phyloP scores from a whole-genome alignment of 2,113 vertebrate genomes.

The Semicossyphus pulcher region DNA sequence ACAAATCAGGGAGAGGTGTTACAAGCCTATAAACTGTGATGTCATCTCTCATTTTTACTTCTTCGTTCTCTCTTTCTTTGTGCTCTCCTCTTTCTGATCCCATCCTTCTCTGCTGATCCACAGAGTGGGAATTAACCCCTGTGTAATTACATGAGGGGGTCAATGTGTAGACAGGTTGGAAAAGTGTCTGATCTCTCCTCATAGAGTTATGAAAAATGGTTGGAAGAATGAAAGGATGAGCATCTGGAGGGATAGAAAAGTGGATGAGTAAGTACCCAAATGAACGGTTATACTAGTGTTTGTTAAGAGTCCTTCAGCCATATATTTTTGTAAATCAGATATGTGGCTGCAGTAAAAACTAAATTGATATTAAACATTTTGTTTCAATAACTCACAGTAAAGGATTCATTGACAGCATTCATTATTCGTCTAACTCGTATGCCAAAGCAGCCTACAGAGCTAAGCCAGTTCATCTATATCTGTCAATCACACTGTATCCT shows the following conservation, averaged over 20 bases:
- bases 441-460: conserved; percentile 10
- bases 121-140: conserved; percentile 70
- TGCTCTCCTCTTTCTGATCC: conserved; percentile 31
- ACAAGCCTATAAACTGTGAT: neutral
- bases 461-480: conserved; percentile 29
- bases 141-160: conserved; percentile 77
- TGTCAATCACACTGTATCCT: conserved; percentile 36
- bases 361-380: conserved; percentile 22
- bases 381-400: conserved; percentile 15
- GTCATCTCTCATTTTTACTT: neutral
- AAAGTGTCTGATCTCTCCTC: conserved; percentile 59
- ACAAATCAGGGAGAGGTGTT: too few relatives aligned
- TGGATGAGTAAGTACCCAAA: neutral
- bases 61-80: conserved; percentile 5
- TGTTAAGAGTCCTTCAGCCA: too few relatives aligned
- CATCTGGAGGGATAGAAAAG: neutral
- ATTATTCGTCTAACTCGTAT: conserved; percentile 28
- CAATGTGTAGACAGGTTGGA: conserved; percentile 65
- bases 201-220: conserved; percentile 58
- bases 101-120: conserved; percentile 50
- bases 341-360: conserved; percentile 6
- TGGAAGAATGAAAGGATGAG: too few relatives aligned
- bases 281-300: too few relatives aligned
- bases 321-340: neutral
- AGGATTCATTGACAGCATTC: conserved; percentile 23